phyloP scores from a whole-genome alignment of 2,888 invertebrate genomes.

The Deroplatys truncata region DNA sequence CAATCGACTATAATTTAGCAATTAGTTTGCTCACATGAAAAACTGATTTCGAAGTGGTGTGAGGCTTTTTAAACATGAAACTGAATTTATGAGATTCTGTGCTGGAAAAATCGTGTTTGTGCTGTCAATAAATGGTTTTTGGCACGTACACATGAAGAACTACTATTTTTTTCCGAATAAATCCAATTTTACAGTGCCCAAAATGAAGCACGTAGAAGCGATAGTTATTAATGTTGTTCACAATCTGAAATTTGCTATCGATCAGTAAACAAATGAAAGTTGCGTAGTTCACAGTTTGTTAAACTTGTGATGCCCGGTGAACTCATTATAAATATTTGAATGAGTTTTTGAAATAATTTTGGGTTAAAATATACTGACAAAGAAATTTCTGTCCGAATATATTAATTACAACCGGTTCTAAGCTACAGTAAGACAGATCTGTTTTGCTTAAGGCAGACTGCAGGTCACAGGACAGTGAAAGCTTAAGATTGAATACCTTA shows the following conservation, averaged over 20 bases:
- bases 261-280: too few species aligned
- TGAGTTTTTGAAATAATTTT: too few species aligned
- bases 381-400: too few species aligned
- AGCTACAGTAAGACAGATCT: too few species aligned
- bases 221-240: not conserved
- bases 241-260: not conserved
- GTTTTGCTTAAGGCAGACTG: too few species aligned
- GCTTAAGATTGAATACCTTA: too few species aligned
- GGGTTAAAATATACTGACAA: too few species aligned
- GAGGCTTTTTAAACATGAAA: not conserved
- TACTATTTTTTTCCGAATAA: not conserved
- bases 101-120: not conserved
- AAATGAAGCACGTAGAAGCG: not conserved
- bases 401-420: too few species aligned
- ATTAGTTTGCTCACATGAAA: not conserved
- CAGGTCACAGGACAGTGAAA: too few species aligned
- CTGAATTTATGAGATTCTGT: not conserved
- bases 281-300: too few species aligned
- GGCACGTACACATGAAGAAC: not conserved
- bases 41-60: not conserved
- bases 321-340: too few species aligned
- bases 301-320: too few species aligned
- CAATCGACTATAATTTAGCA: not conserved
- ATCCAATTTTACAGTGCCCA: not conserved
- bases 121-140: not conserved